Base-by-base conservation (phyloP, 2,888 invertebrate genomes). In the Epinotia brunnichana region DNA sequence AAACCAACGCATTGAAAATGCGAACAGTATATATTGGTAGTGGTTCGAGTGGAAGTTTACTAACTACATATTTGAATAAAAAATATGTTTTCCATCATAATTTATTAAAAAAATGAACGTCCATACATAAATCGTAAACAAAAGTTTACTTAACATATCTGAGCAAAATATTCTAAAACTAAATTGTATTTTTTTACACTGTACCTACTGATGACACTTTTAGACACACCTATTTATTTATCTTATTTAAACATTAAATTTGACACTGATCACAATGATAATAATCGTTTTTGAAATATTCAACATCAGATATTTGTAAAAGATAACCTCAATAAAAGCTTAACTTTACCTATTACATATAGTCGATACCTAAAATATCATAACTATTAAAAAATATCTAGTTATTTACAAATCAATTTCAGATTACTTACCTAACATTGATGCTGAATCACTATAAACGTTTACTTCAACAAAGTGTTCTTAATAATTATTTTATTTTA, bases 401-500 rank as follows among this genome's bases (percentile, higher is more conserved):
- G 9, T 17, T 69, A 73, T 53, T 64, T 63, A 69, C 73, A 73
- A 66, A 4, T n/a, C 19, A 51, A 24, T 69, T 59, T 19, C 17
- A n/a, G 67, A 70, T 62, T 63, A 63, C 51, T 48, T 39, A 63
- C 51, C 39, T 39, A 51, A 66, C 29, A 66, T 70, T 51, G 15
- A 61, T 54, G 21, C 70, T 73, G 57, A 70, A 72, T 66, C 62
- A 70, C 54, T 56, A 44, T 41, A 17, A 69, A 75, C 13, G 24
- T 72, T 64, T 61, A 71, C 62, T 76, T 73, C 67, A 24, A 67
- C 72, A 73, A 74, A 67, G 68, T 76, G 56, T 77, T 73, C 75
- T 76, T 78, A 75, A 74, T 68, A 76, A 76, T 77, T 74, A 77
- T 54, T 60, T 70, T 73, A 64, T 70, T 75, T 5, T 59, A 48